These are phyloP conservation scores for Eptesicus fuscus DNA, from an alignment of 2,113 vertebrate genomes.

Conservation along the genomic window DNA sequence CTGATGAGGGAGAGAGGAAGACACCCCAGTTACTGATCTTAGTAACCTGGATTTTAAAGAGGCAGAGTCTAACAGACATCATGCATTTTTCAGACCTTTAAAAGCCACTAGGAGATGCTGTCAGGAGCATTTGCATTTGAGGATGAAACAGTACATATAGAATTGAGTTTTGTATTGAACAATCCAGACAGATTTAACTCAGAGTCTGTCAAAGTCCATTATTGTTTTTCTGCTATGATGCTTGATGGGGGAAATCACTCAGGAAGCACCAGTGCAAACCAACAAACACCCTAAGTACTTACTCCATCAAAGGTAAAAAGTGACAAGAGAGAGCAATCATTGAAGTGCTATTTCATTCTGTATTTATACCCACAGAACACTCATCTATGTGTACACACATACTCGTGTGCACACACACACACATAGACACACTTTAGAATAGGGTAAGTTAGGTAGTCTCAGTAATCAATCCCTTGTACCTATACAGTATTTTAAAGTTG, in stretches of 20 bases:
- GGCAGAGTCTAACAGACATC: background rate
- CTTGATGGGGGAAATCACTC: constrained; percentile 1
- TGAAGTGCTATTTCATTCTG: background rate
- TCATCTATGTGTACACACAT: background rate
- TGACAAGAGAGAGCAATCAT: background rate
- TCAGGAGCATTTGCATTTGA: constrained; percentile 37
- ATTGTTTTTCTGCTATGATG: constrained; percentile 43
- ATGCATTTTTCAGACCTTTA: constrained; percentile 25
- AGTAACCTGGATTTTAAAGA: constrained; percentile 25
- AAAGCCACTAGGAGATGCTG: constrained; percentile 39
- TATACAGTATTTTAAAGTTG: background rate
- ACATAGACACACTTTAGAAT: background rate
- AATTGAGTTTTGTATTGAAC: constrained; percentile 45
- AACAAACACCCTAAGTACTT: background rate
- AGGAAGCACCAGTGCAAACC: background rate
- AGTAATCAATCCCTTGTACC: background rate
- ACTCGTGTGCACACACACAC: background rate
- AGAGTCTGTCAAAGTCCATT: constrained; percentile 51
- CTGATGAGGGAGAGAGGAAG: background rate
- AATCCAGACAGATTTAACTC: constrained; percentile 32
- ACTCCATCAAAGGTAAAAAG: background rate
- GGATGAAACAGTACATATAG: constrained; percentile 52
- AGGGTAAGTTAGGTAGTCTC: background rate
- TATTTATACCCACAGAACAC: background rate
- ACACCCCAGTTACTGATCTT: background rate